phyloP scores from a whole-genome alignment of 2,888 invertebrate genomes.

The Serrognathus titanus region DNA sequence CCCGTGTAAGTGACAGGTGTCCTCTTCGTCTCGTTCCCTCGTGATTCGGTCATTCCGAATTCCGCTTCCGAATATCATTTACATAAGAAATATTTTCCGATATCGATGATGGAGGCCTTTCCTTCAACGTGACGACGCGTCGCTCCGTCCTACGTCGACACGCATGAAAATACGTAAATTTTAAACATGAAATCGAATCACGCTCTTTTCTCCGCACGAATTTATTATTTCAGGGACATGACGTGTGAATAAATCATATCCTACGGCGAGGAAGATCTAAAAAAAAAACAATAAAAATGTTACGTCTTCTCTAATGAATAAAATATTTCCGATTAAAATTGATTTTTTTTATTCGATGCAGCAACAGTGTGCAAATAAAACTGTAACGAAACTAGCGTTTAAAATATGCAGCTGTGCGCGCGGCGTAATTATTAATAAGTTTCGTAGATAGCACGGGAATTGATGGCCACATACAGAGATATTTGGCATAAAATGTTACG shows the following conservation, averaged over 20 bases:
- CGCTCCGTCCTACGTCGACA: no score
- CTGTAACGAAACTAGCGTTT: not conserved
- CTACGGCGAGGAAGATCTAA: no score
- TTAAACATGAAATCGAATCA: slow-evolving; percentile 15
- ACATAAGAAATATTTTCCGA: slow-evolving; percentile 35
- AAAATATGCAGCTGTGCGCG: slow-evolving; percentile 8
- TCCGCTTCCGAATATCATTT: slow-evolving; percentile 33
- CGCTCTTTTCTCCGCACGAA: not conserved
- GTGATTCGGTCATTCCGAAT: slow-evolving; percentile 31
- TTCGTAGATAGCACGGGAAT: slow-evolving; percentile 29
- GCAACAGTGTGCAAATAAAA: not conserved
- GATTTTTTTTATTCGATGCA: no score
- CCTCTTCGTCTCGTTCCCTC: slow-evolving; percentile 9
- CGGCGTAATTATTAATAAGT: slow-evolving; percentile 31
- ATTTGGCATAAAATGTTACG: slow-evolving; percentile 37
- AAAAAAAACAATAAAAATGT: no score
- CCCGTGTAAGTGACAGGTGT: not conserved
- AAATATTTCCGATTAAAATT: no score
- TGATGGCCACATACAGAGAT: slow-evolving; percentile 31
- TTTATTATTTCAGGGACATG: no score
- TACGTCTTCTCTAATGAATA: no score
- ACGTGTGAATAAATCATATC: no score
- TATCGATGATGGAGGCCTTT: slow-evolving; percentile 25
- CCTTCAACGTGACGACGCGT: no score
- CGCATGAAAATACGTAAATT: slow-evolving; percentile 14